phyloP scores from a whole-genome alignment of 2,888 invertebrate species.

The Metallyticus violacea region DNA sequence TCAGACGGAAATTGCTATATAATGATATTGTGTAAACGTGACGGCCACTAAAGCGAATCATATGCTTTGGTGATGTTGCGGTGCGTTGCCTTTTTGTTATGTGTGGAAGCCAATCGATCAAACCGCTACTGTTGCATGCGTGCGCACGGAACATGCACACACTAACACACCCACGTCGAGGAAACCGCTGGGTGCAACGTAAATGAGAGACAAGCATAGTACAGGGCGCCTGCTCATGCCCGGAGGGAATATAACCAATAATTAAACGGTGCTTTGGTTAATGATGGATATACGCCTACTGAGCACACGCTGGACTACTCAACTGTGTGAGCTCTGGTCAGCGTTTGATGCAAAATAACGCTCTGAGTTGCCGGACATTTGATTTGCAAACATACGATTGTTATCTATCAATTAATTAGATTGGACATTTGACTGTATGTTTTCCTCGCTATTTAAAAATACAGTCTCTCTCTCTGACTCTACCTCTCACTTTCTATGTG shows the following conservation, averaged over 20 bases:
- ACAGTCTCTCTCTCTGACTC: too few species aligned
- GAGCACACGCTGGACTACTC: not conserved
- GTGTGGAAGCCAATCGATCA: not conserved
- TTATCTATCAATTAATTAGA: too few species aligned
- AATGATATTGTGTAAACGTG: not conserved
- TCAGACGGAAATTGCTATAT: not conserved
- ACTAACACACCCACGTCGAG: not conserved
- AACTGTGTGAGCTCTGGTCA: not conserved
- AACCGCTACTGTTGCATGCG: too few species aligned
- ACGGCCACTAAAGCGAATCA: not conserved
- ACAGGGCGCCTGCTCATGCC: not conserved
- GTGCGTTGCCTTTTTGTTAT: not conserved
- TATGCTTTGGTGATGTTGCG: not conserved
- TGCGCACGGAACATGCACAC: too few species aligned
- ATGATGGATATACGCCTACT: not conserved
- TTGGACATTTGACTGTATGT: too few species aligned
- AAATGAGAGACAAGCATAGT: too few species aligned
- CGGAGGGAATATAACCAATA: not conserved
- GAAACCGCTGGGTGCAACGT: not conserved
- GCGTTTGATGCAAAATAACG: too few species aligned
- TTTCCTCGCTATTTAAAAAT: too few species aligned
- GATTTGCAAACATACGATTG: too few species aligned
- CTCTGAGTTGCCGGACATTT: too few species aligned
- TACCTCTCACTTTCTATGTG: too few species aligned
- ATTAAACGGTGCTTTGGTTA: not conserved